Percentiles rank a stretch among this genome's conserved stretches.
Evolutionary conservation across 2,113 vertebrate genomes (phyloP).

Genomic region (Pseudolaguvia tuberculata): DNA sequence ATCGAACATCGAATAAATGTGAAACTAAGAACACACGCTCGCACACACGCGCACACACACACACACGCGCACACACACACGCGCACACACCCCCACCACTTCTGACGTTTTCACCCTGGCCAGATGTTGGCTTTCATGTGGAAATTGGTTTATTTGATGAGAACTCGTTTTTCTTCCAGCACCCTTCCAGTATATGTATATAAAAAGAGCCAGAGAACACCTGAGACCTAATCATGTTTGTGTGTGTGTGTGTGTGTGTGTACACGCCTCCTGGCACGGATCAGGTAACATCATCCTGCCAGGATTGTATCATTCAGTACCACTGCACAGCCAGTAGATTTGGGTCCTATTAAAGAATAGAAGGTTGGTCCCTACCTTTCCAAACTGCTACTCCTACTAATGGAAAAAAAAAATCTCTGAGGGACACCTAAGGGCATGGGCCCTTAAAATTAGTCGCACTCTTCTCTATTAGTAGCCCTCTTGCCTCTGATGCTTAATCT

Average conservation of each 20-base stretch:
- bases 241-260: slow-evolving; percentile 25
- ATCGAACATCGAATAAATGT: background rate
- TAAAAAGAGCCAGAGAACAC: slow-evolving; percentile 25
- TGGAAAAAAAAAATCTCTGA: too few species aligned
- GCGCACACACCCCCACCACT: slow-evolving; percentile 1
- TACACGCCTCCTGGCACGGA: background rate
- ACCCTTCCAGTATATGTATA: slow-evolving; percentile 2
- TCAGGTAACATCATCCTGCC: background rate
- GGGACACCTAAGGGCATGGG: too few species aligned
- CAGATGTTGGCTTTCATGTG: slow-evolving; percentile 70
- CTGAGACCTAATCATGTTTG: slow-evolving; percentile 30
- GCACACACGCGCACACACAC: slow-evolving; percentile 39
- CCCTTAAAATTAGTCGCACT: too few species aligned
- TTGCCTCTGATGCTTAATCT: too few species aligned
- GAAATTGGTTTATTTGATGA: slow-evolving; percentile 68
- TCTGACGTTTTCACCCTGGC: slow-evolving; percentile 28
- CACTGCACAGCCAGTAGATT: too few species aligned
- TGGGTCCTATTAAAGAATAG: too few species aligned
- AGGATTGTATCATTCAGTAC: background rate
- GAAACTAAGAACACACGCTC: slow-evolving; percentile 16
- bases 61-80: slow-evolving; percentile 39
- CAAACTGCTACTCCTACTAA: too few species aligned
- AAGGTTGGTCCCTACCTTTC: too few species aligned
- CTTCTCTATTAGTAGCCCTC: too few species aligned
- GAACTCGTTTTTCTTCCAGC: slow-evolving; percentile 34